Evolutionary conservation across 2,113 vertebrate species (phyloP), one percentile per base, ranked within the genome.

Genomic region (Oreochromis niloticus): DNA sequence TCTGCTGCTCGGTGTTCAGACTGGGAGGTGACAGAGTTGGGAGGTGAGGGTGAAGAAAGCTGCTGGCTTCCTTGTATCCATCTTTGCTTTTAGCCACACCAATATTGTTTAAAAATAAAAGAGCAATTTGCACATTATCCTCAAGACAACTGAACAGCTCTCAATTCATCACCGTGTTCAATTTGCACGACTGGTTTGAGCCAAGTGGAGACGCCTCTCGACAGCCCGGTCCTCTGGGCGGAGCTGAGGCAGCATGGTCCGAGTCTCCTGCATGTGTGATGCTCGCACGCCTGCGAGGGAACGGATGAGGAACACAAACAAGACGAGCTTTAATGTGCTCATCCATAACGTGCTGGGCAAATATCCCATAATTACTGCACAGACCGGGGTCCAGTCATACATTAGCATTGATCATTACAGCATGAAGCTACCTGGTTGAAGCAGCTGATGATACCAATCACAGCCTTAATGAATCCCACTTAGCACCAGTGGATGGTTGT

Each of bases 321-420:
- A 41, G 82, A 87, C 2, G 22, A 80, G 80, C 90, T 43, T 82
- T 91, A 92, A 93, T 92, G 90, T 85, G 85, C 75, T 85, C 89
- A 83, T 94, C 84, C 90, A 90, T 91, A 90, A 93, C 88, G 5
- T 63, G 89, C 88, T 84, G 87, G 63, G 90, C 80, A 85, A 86
- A 83, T 81, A 80, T 86, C 88, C 86, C 86, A 48, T 87, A 88
- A 93, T 93, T 90, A 88, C 91, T 46, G 81, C 63, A 54, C 36
- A 12, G 57, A 39, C 61, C 6, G 36, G 86, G 81, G 43, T 90
- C 91, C 79, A 80, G 85, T 80, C 88, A 75, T 43, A 63, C 81
- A 90, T 92, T 84, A 85, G 43, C 80, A 88, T 91, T 89, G 90
- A 94, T 92, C 88, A 90, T 91, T 52, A 36, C 46, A 19, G 88